A percentile compares a stretch with the other conserved stretches of the same genome.
These are phyloP conservation scores for Chondrilla cf. caribensis DNA, from an alignment of 37 sponge, comb jelly and placozoan genomes.

Conservation along the genomic window DNA sequence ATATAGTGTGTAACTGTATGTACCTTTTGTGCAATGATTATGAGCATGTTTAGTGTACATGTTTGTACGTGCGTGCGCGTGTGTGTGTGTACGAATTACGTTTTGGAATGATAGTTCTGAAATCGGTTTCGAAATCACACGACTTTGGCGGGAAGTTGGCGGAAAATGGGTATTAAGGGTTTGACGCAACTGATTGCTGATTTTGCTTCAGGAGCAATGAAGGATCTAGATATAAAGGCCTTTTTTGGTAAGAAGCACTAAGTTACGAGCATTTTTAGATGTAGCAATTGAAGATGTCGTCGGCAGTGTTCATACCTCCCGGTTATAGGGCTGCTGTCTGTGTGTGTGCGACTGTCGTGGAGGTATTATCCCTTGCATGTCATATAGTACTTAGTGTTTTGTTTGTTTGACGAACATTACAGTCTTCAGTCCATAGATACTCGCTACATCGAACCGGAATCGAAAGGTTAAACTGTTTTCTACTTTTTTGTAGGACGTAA, in stretches of 20 bases:
- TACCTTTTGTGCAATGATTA: background rate
- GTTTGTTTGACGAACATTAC: too few relatives aligned
- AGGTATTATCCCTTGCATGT: too few relatives aligned
- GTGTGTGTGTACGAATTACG: background rate
- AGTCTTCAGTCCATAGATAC: too few relatives aligned
- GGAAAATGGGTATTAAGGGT: slow-evolving; percentile 91
- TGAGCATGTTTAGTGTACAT: too few relatives aligned
- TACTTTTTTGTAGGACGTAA: slow-evolving; percentile 93
- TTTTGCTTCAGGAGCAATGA: slow-evolving; percentile 90
- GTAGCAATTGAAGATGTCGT: too few relatives aligned
- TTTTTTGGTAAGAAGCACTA: slow-evolving; percentile 90
- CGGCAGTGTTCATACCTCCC: too few relatives aligned
- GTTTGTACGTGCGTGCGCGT: too few relatives aligned
- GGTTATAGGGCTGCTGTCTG: too few relatives aligned
- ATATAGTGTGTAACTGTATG: background rate
- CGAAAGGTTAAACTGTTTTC: too few relatives aligned
- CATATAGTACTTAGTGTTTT: too few relatives aligned
- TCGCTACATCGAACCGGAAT: too few relatives aligned
- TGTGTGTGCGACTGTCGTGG: too few relatives aligned
- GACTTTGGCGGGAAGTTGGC: slow-evolving; percentile 11
- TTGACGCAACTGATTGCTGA: slow-evolving; percentile 90
- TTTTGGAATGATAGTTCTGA: background rate
- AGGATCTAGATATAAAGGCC: slow-evolving; percentile 86
- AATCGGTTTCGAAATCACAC: background rate
- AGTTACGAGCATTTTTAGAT: background rate